Base-by-base conservation (phyloP, 2,888 invertebrate genomes). In the Thera britannica region DNA sequence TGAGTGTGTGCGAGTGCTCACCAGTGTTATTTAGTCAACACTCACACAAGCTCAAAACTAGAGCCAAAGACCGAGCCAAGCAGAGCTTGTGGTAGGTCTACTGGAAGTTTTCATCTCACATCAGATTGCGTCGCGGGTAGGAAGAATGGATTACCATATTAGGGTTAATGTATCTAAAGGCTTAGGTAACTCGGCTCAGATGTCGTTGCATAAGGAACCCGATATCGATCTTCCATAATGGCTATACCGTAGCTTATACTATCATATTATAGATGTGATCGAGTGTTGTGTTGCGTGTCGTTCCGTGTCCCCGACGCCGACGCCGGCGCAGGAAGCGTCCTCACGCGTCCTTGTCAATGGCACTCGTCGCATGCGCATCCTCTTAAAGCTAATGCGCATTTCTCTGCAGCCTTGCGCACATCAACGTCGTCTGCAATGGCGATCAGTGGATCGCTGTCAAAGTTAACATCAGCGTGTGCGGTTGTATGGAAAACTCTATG, bases 321-420 rank as follows among this genome's bases (percentile, higher is more conserved):
- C 23, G 23, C 23, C 23, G 23, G 23, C 23, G 23, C 23, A 0
- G 23, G 23, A 23, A 23, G 23, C 35, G 59, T 59, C 62, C 62
- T 67, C 65, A 67, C 38, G 49, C 67, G 70, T 65, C 67, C 70
- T 70, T 67, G 70, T 58, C 49, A 55, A 58, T 54, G 67, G 5
- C 23, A 41, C 61, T 51, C 63, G 36, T 5, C 38, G 5, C 3
- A 38, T 38, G 5, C 3, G 38, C 38, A 38, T 3, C 38, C 38
- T 38, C 38, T 38, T 5, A 4, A 38, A 5, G 5, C 38, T 38
- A 5, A 38, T 38, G 38, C 38, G 5, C 38, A 38, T 5, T 4
- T 38, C 38, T 38, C 38, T n/a, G n/a, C n/a, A 23, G 23, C 23
- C 23, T 23, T 23, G 23, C 23, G 23, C 23, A 23, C 23, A 23